Evolutionary conservation across 2,888 invertebrate genomes (phyloP).

Genomic region (Caenorhabditis zanzibari): DNA sequence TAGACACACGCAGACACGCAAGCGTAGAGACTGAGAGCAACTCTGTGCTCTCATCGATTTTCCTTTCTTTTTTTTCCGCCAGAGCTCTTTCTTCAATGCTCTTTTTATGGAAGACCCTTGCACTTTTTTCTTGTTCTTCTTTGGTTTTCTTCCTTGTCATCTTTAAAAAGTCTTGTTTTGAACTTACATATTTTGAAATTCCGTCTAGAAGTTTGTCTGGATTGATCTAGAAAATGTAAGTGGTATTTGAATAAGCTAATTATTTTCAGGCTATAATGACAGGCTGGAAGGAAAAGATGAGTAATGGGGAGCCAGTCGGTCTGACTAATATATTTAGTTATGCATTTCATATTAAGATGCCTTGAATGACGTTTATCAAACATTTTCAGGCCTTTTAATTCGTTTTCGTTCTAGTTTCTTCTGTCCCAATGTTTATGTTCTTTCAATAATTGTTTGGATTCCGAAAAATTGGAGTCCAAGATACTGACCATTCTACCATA

Average conservation of each 20-base stretch:
- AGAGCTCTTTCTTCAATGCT: neutral
- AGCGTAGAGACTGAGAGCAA: conserved; percentile 14
- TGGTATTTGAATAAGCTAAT: neutral
- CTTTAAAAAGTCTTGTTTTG: conserved; percentile 9
- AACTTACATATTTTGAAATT: neutral
- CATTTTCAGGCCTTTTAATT: neutral
- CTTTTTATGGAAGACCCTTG: conserved; percentile 34
- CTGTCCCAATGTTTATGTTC: no score
- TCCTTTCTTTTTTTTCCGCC: conserved; percentile 30
- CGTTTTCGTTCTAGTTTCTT: no score
- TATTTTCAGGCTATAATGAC: neutral
- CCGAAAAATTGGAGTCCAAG: no score
- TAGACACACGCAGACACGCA: conserved; percentile 27
- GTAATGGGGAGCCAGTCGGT: no score
- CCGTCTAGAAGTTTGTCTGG: neutral
- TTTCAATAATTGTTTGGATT: no score
- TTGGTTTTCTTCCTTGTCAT: conserved; percentile 3
- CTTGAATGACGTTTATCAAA: neutral
- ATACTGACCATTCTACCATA: no score
- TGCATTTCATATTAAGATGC: neutral
- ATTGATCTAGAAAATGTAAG: neutral
- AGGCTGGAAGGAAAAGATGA: neutral
- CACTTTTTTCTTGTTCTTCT: conserved; percentile 27
- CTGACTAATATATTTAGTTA: neutral
- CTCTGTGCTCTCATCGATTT: conserved; percentile 48